Percentiles rank a stretch among this genome's conserved stretches.
Conservation (phyloP, 2,113 vertebrate genomes). For the Lepisosteus oculatus region DNA sequence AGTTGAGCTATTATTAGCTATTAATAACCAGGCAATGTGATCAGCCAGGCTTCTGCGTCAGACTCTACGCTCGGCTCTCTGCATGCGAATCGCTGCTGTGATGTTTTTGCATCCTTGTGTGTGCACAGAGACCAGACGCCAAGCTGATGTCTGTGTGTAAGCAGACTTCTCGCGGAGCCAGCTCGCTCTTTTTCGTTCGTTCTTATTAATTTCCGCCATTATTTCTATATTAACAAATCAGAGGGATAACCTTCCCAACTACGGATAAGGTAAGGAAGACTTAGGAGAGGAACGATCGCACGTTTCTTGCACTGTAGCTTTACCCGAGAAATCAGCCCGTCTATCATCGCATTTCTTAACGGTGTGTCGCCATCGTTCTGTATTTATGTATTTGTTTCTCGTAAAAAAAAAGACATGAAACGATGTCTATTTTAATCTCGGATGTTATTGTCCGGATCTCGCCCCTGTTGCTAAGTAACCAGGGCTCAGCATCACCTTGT, state of each 20-base stretch:
- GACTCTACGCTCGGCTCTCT: constrained; percentile 47
- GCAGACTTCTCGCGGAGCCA: neutral
- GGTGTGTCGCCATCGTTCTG: constrained; percentile 2
- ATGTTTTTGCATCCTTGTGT: constrained; percentile 36
- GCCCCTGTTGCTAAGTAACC: neutral
- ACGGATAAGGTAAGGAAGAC: constrained; percentile 5
- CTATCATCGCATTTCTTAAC: neutral
- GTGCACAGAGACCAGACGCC: constrained; percentile 26
- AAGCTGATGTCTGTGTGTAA: neutral
- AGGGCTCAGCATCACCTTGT: neutral
- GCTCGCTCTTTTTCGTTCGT: neutral
- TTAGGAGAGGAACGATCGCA: no score
- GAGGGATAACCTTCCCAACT: neutral
- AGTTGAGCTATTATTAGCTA: constrained; percentile 31
- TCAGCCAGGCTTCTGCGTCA: constrained; percentile 53
- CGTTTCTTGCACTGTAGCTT: no score
- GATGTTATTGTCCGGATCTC: neutral
- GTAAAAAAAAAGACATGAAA: constrained; percentile 36
- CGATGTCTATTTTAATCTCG: neutral
- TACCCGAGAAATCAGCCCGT: neutral
- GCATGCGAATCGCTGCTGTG: constrained; percentile 35
- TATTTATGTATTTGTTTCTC: constrained; percentile 37
- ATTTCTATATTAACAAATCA: neutral
- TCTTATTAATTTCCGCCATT: neutral
- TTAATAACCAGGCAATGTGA: constrained; percentile 33